Evolutionary conservation across 2,797 vertebrate species (phyloP).

Genomic region (Gobionotothen gibberifrons): DNA sequence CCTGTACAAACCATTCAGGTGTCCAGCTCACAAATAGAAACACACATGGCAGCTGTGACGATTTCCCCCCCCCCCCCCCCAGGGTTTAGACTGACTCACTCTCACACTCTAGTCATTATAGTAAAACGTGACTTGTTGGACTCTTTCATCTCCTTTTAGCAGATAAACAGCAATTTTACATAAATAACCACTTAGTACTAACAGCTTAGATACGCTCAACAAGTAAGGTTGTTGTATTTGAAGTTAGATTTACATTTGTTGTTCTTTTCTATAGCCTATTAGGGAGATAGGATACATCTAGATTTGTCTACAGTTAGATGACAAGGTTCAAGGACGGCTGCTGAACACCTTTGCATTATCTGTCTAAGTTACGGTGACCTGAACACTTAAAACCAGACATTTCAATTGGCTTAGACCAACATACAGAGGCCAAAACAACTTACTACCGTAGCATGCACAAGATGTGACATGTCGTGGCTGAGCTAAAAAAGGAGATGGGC

Average conservation of each 20-base stretch:
- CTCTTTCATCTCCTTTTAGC: background rate
- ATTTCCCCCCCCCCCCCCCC: background rate
- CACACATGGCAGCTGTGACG: constrained; percentile 73
- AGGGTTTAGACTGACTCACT: background rate
- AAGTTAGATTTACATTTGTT: too few relatives aligned
- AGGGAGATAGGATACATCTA: background rate
- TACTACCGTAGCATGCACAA: constrained; percentile 2
- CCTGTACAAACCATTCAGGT: constrained; percentile 68
- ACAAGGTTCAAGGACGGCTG: background rate
- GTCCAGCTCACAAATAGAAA: constrained; percentile 77
- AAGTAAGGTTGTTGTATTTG: too few relatives aligned
- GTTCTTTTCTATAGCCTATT: background rate
- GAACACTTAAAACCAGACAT: background rate
- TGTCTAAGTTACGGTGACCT: constrained; percentile 23
- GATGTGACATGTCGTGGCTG: constrained; percentile 25
- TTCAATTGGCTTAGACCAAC: background rate
- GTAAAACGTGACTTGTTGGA: background rate
- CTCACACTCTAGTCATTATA: background rate
- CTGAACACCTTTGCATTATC: background rate
- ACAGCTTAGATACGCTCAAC: too few relatives aligned
- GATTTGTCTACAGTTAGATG: too few relatives aligned
- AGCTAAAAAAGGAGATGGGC: constrained; percentile 71
- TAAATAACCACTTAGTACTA: too few relatives aligned
- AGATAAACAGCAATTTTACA: background rate
- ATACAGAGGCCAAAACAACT: constrained; percentile 15